Percentiles rank a stretch among this genome's conserved stretches.
Evolutionary conservation across 1,140 invertebrate genomes (phyloP).

Genomic region (Chelonus insularis): DNA sequence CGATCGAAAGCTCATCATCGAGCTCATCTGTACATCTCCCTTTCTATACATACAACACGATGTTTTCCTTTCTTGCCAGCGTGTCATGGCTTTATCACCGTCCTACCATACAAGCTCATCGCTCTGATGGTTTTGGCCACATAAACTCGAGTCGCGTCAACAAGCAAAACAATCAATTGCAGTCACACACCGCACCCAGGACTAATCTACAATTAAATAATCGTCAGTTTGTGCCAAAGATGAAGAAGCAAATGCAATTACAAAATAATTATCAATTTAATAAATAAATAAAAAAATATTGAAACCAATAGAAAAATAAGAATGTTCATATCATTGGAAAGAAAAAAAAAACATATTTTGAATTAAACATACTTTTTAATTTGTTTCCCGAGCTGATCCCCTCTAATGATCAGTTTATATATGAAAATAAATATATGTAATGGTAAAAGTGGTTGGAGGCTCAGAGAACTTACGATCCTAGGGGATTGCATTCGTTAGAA

Average conservation of each 20-base stretch:
- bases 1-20: conserved; percentile 15
- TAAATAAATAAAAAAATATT: no score
- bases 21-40: conserved; percentile 3
- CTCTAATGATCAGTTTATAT: conserved; percentile 17
- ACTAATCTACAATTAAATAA: no score
- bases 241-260: neutral
- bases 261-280: neutral
- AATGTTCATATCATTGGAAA: conserved; percentile 16
- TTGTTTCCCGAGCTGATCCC: neutral
- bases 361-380: no score
- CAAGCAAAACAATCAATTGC: no score
- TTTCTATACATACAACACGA: neutral
- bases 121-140: no score
- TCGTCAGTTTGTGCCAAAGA: conserved; percentile 7
- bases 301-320: no score
- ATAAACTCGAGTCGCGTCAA: no score
- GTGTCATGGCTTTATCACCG: neutral
- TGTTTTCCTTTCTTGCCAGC: conserved; percentile 3
- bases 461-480: conserved; percentile 12
- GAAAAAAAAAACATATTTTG: no score
- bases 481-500: conserved; percentile 19
- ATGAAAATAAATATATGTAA: conserved; percentile 8
- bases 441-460: conserved; percentile 1
- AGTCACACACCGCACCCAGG: no score
- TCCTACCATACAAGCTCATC: neutral